Evolutionary conservation across 2,888 invertebrate genomes (phyloP).

Genomic region (Scaptomyza flava): DNA sequence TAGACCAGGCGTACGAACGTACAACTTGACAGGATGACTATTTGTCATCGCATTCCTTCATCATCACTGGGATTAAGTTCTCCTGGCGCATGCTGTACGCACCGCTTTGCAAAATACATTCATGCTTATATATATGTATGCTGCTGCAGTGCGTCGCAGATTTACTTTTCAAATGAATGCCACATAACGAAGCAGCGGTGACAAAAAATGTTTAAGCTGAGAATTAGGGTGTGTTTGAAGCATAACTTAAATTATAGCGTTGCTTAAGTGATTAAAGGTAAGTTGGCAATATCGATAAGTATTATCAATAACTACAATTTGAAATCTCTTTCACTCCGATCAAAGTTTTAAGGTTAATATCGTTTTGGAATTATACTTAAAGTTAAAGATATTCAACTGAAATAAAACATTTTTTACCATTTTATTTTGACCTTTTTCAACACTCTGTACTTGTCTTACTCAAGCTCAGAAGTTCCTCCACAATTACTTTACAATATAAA

Average conservation of each 20-base stretch:
- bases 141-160: conserved; percentile 42
- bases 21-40: conserved; percentile 66
- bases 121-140: conserved; percentile 10
- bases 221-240: background rate
- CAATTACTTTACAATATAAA: background rate
- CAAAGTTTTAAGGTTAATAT: no score
- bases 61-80: conserved; percentile 72
- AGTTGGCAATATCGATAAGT: background rate
- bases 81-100: conserved; percentile 17
- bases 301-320: background rate
- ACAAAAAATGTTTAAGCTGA: background rate
- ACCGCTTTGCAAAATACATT: conserved; percentile 6
- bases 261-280: background rate
- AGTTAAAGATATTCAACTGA: no score
- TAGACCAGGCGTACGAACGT: conserved; percentile 19
- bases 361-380: no score
- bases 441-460: background rate
- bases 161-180: conserved; percentile 39
- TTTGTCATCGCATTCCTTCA: conserved; percentile 79
- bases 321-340: no score
- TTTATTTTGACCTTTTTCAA: no score
- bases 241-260: background rate
- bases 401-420: no score
- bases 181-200: background rate
- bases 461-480: background rate